These are phyloP conservation scores for Plestiodon gilberti DNA, from an alignment of 2,113 vertebrate genomes.

Conservation along the genomic window DNA sequence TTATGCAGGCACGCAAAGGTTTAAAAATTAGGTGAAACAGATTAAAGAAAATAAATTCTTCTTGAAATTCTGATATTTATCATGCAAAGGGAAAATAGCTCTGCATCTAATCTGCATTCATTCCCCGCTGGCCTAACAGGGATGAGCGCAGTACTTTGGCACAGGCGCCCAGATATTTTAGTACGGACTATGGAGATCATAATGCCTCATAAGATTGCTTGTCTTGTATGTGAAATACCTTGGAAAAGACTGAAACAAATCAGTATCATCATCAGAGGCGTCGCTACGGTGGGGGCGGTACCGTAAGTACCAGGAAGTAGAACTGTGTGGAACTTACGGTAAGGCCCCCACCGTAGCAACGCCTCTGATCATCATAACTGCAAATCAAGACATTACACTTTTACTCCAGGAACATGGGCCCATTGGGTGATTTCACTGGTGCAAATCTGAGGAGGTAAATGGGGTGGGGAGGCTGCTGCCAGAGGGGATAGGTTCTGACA, in stretches of 20 bases:
- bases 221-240: neutral
- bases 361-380: no score
- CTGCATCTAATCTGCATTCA: conserved; percentile 6
- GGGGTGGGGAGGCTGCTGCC: no score
- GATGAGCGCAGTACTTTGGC: neutral
- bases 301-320: no score
- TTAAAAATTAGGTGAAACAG: conserved; percentile 9
- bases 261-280: neutral
- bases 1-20: conserved; percentile 5
- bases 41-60: conserved; percentile 17
- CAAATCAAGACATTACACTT: neutral
- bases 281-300: no score
- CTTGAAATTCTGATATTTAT: conserved; percentile 2
- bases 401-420: neutral
- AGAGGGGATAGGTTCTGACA: no score
- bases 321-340: no score
- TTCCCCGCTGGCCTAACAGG: neutral
- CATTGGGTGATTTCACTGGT: no score
- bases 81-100: conserved; percentile 10
- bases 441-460: no score
- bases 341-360: no score
- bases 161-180: neutral
- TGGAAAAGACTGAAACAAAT: neutral
- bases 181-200: neutral
- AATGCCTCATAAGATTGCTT: neutral